Base-by-base conservation (phyloP, 2,113 vertebrate species). In the Mustela nigripes region DNA sequence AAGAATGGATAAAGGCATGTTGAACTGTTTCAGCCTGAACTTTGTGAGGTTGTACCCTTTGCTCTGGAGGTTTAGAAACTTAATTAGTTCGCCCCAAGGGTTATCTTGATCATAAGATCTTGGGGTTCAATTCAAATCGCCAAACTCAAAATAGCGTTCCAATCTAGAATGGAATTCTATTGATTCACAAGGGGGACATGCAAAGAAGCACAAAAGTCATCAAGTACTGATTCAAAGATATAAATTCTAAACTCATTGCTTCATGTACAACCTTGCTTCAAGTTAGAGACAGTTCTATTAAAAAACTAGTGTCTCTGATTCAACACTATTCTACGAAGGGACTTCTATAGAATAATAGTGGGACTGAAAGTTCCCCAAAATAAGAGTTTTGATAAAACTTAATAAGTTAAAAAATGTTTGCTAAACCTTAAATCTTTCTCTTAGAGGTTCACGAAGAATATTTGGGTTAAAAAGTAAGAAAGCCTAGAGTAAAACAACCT, bases 381-480 rank as follows among this genome's bases (percentile, higher is more conserved):
- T 50, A 91, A 88, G 31, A 65, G 33, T 62, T 60, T 62, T 39
- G 10, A 39, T 9, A n/a, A 83, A 74, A 65, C 11, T 45, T 53
- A 82, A 33, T 85, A 85, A 65, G 26, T 45, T 56, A 79, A 82
- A 67, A 67, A 73, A 86, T 39, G 11, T 78, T 71, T 63, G 42
- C 24, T 62, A 78, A 95, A 63, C 86, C 67, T 39, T 69, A 63
- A 86, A n/a, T 91, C 67, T 14, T 93, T 90, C 86, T 73, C 81
- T 83, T 93, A 50, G 8, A 88, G 56, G 60, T 83, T 87, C 45
- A 71, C 31, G 56, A 83, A 80, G 19, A 28, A 50, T 3, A 31
- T 78, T 63, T 93, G 45, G 15, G 9, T 91, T 91, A 87, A 95
- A 96, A 69, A 45, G 39, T 36, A 76, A 86, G 53, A 7, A 33